These are phyloP conservation scores for Brotula barbata DNA, from an alignment of 2,797 vertebrate species.

Conservation along the genomic window DNA sequence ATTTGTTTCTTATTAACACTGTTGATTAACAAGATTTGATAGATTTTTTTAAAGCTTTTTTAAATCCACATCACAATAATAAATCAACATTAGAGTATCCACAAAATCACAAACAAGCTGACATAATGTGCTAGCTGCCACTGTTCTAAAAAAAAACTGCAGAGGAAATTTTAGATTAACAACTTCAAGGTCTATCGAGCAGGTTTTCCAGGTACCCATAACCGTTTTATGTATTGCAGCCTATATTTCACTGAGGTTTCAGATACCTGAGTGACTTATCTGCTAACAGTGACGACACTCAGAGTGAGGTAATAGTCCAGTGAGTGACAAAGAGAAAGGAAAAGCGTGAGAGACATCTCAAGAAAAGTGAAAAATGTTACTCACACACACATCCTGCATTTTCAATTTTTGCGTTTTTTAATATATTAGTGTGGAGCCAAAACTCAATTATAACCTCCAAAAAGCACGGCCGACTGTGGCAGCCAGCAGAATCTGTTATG, in stretches of 20 bases:
- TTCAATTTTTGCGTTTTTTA: conserved; percentile 1
- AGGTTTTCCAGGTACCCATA: conserved; percentile 24
- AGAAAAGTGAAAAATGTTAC: conserved; percentile 6
- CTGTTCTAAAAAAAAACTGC: neutral
- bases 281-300: neutral
- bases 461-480: neutral
- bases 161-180: conserved; percentile 13
- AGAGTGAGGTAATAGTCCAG: conserved; percentile 27
- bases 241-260: conserved; percentile 39
- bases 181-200: conserved; percentile 43
- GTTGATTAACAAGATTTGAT: too few relatives aligned
- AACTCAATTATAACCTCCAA: conserved; percentile 33
- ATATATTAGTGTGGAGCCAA: conserved; percentile 12
- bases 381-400: neutral
- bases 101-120: too few relatives aligned
- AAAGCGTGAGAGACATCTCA: neutral
- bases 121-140: too few relatives aligned
- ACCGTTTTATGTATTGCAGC: conserved; percentile 40
- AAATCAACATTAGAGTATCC: too few relatives aligned
- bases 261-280: conserved; percentile 23
- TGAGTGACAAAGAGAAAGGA: conserved; percentile 6
- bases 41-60: too few relatives aligned
- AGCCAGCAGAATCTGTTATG: neutral
- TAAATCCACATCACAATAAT: too few relatives aligned
- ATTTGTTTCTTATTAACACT: too few relatives aligned